Conservation (phyloP, 1,140 invertebrate species). For the Kradibia gibbosae region DNA sequence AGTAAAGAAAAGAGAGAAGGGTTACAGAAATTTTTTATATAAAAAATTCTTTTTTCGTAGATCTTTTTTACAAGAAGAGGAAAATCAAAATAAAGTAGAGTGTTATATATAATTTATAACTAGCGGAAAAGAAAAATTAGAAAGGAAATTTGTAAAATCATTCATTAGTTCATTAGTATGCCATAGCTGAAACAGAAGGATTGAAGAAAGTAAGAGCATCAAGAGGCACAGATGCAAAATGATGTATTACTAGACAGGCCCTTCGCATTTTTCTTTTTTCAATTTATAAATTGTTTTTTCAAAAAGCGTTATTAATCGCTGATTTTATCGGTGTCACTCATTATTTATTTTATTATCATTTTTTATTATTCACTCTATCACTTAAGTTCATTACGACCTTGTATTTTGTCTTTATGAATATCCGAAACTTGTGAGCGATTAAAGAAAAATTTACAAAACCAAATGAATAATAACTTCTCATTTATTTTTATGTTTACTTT, state of each 20-base stretch:
- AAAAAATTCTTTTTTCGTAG: not conserved
- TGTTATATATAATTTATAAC: conserved; percentile 51
- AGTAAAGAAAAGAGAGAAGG: conserved; percentile 70
- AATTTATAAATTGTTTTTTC: conserved; percentile 25
- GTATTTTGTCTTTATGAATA: not conserved
- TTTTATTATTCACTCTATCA: not conserved
- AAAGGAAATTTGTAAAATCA: conserved; percentile 53
- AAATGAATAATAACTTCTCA: not conserved
- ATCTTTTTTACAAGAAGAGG: conserved; percentile 55
- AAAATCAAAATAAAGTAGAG: conserved; percentile 59
- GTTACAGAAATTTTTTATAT: conserved; percentile 62
- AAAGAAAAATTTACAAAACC: not conserved
- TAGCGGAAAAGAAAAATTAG: conserved; percentile 55
- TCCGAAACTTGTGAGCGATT: not conserved
- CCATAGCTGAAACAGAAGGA: conserved; percentile 52
- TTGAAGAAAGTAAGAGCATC: conserved; percentile 55
- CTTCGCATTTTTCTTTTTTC: conserved; percentile 50
- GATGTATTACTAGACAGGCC: conserved; percentile 52
- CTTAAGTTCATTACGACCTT: not conserved
- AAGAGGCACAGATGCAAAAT: conserved; percentile 52
- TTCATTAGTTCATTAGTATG: conserved; percentile 55
- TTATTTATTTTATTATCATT: not conserved
- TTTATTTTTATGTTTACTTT: conserved; percentile 29
- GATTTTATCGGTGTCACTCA: conserved; percentile 21
- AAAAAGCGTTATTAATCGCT: conserved; percentile 34